Evolutionary conservation across 1,140 invertebrate genomes (phyloP).

Genomic region (Drosophila erecta): DNA sequence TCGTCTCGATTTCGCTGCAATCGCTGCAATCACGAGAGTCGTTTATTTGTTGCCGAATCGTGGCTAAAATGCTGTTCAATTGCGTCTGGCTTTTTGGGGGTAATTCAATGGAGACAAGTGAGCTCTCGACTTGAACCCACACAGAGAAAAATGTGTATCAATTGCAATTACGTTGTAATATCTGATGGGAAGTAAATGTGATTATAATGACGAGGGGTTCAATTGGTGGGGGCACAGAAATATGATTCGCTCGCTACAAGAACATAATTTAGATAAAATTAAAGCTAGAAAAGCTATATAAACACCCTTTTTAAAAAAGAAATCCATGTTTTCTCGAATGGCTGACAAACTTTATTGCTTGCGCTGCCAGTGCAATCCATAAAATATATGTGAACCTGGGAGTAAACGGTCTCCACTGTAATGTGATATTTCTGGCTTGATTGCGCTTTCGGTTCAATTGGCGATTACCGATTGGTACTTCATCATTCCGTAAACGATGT

Average conservation of each 20-base stretch:
- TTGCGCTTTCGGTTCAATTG: constrained; percentile 61
- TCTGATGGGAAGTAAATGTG: constrained; percentile 2
- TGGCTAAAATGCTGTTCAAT: constrained; percentile 32
- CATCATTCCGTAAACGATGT: constrained; percentile 55
- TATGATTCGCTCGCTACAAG: neutral
- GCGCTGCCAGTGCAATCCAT: neutral
- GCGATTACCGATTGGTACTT: constrained; percentile 44
- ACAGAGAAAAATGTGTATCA: constrained; percentile 1
- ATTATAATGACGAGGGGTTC: neutral
- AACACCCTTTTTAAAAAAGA: too few relatives aligned
- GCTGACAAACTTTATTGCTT: neutral
- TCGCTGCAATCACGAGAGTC: constrained; percentile 51
- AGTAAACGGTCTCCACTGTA: constrained; percentile 36
- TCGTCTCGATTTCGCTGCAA: constrained; percentile 41
- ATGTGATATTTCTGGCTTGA: constrained; percentile 77
- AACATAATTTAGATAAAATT: neutral
- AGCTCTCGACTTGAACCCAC: constrained; percentile 18
- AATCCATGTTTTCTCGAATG: neutral
- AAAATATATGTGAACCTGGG: constrained; percentile 6
- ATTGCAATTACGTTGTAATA: neutral
- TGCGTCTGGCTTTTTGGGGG: constrained; percentile 39
- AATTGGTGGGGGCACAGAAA: neutral
- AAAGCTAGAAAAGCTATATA: neutral
- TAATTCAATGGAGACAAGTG: constrained; percentile 45
- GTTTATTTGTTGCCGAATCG: constrained; percentile 62